Percentiles rank a stretch among this genome's conserved stretches.
Evolutionary conservation across 2,888 invertebrate species (phyloP).

Genomic region (Rotaria magnacalcarata): DNA sequence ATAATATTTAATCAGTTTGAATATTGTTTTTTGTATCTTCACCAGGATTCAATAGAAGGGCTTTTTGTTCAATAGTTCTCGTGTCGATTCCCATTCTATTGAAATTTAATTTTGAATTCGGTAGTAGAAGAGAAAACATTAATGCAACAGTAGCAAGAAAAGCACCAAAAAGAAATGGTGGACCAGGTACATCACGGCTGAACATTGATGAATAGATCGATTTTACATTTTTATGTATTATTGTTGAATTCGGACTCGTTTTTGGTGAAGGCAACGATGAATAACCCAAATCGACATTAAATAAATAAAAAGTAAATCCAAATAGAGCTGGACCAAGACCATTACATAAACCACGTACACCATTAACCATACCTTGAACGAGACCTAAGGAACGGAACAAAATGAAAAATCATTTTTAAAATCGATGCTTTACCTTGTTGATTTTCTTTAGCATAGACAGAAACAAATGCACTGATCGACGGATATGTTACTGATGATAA

Average conservation of each 20-base stretch:
- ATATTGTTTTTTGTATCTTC: neutral
- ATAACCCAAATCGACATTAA: slow-evolving; percentile 79
- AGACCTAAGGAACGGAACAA: slow-evolving; percentile 51
- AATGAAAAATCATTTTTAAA: too few relatives aligned
- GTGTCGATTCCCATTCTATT: neutral
- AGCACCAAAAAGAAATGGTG: slow-evolving; percentile 95
- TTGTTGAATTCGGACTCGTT: neutral
- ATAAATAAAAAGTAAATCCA: slow-evolving; percentile 94
- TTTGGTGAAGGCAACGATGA: neutral
- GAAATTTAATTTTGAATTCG: neutral
- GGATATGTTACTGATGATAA: slow-evolving; percentile 95
- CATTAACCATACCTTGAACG: slow-evolving; percentile 90
- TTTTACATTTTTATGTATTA: neutral
- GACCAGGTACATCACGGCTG: slow-evolving; percentile 79
- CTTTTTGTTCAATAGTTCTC: neutral
- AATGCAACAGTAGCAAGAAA: slow-evolving; percentile 86
- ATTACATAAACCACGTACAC: slow-evolving; percentile 93
- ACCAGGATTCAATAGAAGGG: neutral
- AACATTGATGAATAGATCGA: neutral
- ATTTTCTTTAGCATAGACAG: slow-evolving; percentile 92
- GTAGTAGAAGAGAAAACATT: slow-evolving; percentile 27
- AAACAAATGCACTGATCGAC: slow-evolving; percentile 95
- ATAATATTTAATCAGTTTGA: neutral
- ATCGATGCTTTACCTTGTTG: slow-evolving; percentile 70
- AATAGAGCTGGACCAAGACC: slow-evolving; percentile 97